Evolutionary conservation across 1,140 invertebrate species (phyloP).

Genomic region (Habropoda laboriosa): DNA sequence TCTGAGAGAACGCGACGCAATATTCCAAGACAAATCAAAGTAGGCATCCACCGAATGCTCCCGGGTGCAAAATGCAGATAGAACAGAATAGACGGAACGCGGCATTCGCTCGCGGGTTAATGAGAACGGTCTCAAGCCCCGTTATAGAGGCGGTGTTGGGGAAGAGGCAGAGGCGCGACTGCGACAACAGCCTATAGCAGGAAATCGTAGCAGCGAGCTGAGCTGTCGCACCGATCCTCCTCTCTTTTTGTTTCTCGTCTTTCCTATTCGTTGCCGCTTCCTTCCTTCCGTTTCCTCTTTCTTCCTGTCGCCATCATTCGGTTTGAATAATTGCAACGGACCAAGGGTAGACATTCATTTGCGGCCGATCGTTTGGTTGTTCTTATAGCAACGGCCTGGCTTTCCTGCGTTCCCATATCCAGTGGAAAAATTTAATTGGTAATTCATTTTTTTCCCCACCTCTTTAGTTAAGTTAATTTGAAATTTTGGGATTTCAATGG

Average conservation of each 20-base stretch:
- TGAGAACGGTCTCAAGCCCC: conserved; percentile 78
- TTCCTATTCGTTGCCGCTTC: neutral
- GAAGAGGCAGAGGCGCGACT: conserved; percentile 44
- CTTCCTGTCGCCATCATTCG: conserved; percentile 3
- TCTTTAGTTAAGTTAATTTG: too few species aligned
- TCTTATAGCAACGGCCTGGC: neutral
- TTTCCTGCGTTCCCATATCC: neutral
- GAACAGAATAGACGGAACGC: conserved; percentile 73
- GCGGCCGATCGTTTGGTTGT: neutral
- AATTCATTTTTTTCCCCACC: too few species aligned
- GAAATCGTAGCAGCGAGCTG: conserved; percentile 63
- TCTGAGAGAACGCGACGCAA: conserved; percentile 54
- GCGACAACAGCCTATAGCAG: conserved; percentile 62
- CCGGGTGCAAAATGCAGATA: conserved; percentile 75
- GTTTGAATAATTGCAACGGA: conserved; percentile 27
- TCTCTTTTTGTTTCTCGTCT: neutral
- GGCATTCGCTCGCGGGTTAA: conserved; percentile 77
- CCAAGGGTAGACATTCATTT: conserved; percentile 30
- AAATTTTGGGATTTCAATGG: too few species aligned
- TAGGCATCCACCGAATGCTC: conserved; percentile 74
- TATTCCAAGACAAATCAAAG: conserved; percentile 75
- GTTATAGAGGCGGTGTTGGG: conserved; percentile 67
- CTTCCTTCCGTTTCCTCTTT: conserved; percentile 27
- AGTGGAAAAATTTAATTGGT: neutral
- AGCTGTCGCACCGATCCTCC: conserved; percentile 52